phyloP scores from a whole-genome alignment of 2,888 invertebrate genomes.

The Achlya flavicornis region DNA sequence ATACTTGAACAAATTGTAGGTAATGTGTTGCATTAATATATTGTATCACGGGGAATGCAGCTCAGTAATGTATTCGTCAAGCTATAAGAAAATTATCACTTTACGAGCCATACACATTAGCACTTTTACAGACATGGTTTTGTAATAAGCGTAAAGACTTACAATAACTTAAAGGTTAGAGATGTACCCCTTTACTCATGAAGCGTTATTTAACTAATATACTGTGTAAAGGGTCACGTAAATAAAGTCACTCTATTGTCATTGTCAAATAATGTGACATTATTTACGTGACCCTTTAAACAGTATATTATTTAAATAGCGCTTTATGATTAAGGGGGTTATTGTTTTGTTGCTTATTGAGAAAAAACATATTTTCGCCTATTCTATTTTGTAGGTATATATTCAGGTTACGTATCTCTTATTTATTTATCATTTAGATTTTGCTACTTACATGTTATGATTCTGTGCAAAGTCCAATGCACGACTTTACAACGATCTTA shows the following conservation, averaged over 20 bases:
- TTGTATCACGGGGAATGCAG: conserved; percentile 26
- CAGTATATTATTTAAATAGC: no score
- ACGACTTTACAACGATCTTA: not conserved
- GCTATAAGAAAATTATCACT: conserved; percentile 22
- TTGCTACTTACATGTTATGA: not conserved
- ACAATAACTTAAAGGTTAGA: no score
- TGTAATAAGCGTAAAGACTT: not conserved
- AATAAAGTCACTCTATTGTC: no score
- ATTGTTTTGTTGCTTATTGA: not conserved
- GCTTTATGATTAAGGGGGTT: no score
- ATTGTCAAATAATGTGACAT: no score
- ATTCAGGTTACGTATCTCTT: not conserved
- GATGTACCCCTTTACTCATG: no score
- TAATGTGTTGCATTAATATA: conserved; percentile 32
- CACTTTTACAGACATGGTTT: not conserved
- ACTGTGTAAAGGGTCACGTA: no score
- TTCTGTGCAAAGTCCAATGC: not conserved
- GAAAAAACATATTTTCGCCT: no score
- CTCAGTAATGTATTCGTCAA: conserved; percentile 20
- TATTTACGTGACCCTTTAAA: no score
- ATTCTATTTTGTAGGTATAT: no score
- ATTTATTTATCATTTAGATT: not conserved
- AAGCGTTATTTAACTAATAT: no score
- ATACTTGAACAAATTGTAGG: conserved; percentile 24
- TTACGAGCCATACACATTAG: not conserved